Conservation (phyloP, 2,797 vertebrate species). For the Ctenochaetus hawaiiensis region DNA sequence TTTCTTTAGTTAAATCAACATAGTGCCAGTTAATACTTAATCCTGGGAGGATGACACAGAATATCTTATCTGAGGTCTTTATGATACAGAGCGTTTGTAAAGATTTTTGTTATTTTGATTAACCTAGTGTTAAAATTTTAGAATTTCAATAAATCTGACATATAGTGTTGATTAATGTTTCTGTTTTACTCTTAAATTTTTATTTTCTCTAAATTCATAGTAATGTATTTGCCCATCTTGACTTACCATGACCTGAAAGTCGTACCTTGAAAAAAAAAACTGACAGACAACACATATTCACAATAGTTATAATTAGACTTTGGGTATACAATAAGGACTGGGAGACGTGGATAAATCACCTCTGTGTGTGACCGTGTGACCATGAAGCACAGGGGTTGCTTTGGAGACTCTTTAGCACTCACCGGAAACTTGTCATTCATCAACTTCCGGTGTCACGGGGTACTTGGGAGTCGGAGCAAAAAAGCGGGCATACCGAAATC, state of each 20-base stretch:
- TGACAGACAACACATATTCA: neutral
- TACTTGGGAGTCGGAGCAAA: conserved; percentile 76
- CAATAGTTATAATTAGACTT: too few species aligned
- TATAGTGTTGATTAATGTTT: neutral
- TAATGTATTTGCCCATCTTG: neutral
- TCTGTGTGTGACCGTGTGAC: neutral
- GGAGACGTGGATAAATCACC: too few species aligned
- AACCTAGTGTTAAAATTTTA: neutral
- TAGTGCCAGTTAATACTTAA: neutral
- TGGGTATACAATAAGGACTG: too few species aligned
- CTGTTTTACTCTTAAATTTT: too few species aligned
- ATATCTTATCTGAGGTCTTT: neutral
- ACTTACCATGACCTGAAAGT: neutral
- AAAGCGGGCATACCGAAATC: conserved; percentile 80
- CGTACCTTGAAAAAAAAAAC: neutral
- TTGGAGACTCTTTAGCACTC: neutral
- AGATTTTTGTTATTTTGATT: conserved; percentile 11
- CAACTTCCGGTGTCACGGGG: conserved; percentile 83
- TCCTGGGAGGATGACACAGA: neutral
- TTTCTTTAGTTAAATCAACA: neutral
- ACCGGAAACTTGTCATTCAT: conserved; percentile 67
- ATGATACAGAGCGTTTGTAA: neutral
- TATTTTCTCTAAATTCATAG: neutral
- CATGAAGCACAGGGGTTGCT: neutral
- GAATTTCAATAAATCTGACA: conserved; percentile 14